Conservation (phyloP, 2,113 vertebrate genomes). For the Salminus brasiliensis region DNA sequence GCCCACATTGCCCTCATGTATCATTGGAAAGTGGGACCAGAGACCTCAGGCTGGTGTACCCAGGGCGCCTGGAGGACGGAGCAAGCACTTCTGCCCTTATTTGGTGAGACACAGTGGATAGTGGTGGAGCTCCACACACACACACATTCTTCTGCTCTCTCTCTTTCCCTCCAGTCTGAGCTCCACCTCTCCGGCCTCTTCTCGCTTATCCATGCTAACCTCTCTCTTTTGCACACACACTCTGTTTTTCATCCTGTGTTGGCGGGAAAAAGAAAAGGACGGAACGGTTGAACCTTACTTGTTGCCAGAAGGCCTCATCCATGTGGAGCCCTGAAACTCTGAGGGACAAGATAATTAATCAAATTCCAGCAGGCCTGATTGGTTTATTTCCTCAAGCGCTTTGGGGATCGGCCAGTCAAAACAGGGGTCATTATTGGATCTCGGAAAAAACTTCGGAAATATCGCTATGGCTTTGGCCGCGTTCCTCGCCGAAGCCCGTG, state of each 20-base stretch:
- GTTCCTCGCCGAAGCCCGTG: not conserved
- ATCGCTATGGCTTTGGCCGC: not conserved
- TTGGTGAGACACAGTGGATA: slow-evolving; percentile 62
- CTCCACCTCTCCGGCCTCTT: slow-evolving; percentile 9
- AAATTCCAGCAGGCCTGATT: slow-evolving; percentile 2
- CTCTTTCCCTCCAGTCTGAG: slow-evolving; percentile 2
- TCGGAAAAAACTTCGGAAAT: not conserved
- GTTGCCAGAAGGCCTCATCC: not conserved
- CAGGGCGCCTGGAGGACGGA: slow-evolving; percentile 25
- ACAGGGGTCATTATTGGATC: not conserved
- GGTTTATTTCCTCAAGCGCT: slow-evolving; percentile 33
- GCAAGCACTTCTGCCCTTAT: slow-evolving; percentile 70
- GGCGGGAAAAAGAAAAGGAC: not conserved
- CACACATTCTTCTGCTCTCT: slow-evolving; percentile 33
- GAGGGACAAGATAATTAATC: slow-evolving; percentile 4
- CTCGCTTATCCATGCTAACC: not conserved
- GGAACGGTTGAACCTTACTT: not conserved
- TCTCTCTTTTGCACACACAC: too few relatives aligned
- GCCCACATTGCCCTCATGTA: too few relatives aligned
- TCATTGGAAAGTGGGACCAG: too few relatives aligned
- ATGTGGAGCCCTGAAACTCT: not conserved
- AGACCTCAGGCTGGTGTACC: not conserved
- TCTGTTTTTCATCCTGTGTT: not conserved
- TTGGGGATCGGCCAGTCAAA: not conserved
- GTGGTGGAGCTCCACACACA: slow-evolving; percentile 52